Evolutionary conservation across 2,888 invertebrate genomes (phyloP), one percentile per base, ranked within the genome.

Genomic region (Imbricaverruca yamaguchii): DNA sequence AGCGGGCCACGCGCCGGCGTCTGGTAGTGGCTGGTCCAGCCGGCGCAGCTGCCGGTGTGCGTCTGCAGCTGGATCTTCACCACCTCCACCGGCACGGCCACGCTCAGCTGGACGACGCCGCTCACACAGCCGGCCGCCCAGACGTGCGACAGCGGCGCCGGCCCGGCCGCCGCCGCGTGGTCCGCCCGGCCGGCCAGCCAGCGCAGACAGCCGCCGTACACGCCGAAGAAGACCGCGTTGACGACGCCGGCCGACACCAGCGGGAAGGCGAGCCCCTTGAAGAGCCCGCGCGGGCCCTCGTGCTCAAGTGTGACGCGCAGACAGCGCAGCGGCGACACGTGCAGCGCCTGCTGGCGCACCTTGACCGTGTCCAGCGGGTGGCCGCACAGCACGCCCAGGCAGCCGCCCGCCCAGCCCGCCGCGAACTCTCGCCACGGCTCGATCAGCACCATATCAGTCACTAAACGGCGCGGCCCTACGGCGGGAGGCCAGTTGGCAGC

Each of bases 311-410:
- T 83, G 56, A 80, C 81, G 15, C 67, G 15, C 55, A 83, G 65
- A 21, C 81, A 81, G n/a, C 21, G 79, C 7, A 81, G 18, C 10
- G 82, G 81, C 7, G 82, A 61, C 12, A 82, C 81, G 8, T 84
- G 85, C 63, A 89, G 87, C 25, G 89, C 88, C 86, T 92, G 91
- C 83, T 91, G 90, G 84, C 91, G 89, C 63, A 92, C 92, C 88
- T 93, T 93, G 74, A 93, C 89, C 2, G 92, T 93, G 85, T 93
- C 93, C 83, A 92, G 87, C 3, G 93, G 93, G 87, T 93, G 92
- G 0, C 92, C 92, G 78, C 91, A 89, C 11, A 91, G 82, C 55
- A 92, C 88, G 39, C 92, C 92, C 82, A 79, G 57, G 0, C 25
- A 56, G 56, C 79, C 79, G 23, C 79, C 79, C 56, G 57, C 79